Evolutionary conservation across 2,797 vertebrate genomes (phyloP).

Genomic region (Rachycentron canadum): DNA sequence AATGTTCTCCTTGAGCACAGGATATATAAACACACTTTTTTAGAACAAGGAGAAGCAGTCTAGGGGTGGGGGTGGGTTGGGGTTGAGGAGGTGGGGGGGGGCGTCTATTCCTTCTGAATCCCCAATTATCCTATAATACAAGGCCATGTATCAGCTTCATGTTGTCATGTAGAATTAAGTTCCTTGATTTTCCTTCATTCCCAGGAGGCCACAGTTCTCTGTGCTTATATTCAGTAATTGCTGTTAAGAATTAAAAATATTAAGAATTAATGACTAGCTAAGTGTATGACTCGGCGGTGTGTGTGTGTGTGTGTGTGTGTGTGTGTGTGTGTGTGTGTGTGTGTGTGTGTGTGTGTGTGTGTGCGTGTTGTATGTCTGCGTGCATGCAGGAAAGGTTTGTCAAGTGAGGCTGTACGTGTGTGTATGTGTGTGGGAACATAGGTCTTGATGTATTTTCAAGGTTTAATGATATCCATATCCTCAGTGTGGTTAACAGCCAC

Average conservation of each 20-base stretch:
- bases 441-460: constrained; percentile 37
- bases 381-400: background rate
- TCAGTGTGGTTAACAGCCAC: constrained; percentile 51
- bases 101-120: constrained; percentile 52
- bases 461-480: constrained; percentile 63
- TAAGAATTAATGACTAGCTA: constrained; percentile 67
- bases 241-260: constrained; percentile 60
- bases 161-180: constrained; percentile 76
- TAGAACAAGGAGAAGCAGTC: background rate
- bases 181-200: constrained; percentile 65
- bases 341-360: constrained; percentile 2
- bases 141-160: constrained; percentile 55
- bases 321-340: constrained; percentile 1
- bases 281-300: constrained; percentile 29
- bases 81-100: too few species aligned
- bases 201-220: constrained; percentile 65
- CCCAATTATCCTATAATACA: constrained; percentile 69
- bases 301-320: constrained; percentile 3
- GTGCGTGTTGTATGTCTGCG: constrained; percentile 6
- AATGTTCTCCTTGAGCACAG: constrained; percentile 66
- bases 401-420: background rate
- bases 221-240: constrained; percentile 71
- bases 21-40: constrained; percentile 68
- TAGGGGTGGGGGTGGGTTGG: too few species aligned
- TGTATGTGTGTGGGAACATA: background rate